These are phyloP conservation scores for Parthenolecanium corni DNA, from an alignment of 2,888 invertebrate species.

Conservation along the genomic window DNA sequence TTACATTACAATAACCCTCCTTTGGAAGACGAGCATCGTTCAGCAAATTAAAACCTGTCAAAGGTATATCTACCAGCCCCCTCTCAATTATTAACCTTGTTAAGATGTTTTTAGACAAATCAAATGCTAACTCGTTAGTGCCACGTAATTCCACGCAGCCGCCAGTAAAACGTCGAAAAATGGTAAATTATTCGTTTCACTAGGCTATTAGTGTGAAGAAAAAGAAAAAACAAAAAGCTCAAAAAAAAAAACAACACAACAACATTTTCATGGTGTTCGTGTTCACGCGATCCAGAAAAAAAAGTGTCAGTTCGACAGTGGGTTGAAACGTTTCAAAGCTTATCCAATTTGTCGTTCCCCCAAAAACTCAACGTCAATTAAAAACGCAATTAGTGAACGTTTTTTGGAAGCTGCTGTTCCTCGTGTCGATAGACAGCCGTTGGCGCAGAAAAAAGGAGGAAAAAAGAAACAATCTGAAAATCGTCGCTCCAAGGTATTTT, in stretches of 20 bases:
- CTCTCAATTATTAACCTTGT: too few relatives aligned
- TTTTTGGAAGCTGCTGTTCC: background rate
- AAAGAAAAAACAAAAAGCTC: background rate
- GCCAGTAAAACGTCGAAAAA: too few relatives aligned
- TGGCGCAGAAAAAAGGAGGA: too few relatives aligned
- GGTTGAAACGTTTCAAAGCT: conserved; percentile 15
- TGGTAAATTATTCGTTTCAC: background rate
- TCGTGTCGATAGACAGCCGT: too few relatives aligned
- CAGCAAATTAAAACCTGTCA: too few relatives aligned
- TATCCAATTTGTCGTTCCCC: conserved; percentile 20
- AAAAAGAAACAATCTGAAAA: background rate
- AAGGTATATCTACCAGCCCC: too few relatives aligned
- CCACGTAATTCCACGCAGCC: too few relatives aligned
- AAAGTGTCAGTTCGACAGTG: conserved; percentile 13
- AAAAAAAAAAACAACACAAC: background rate
- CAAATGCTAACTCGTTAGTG: too few relatives aligned
- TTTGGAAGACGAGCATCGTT: too few relatives aligned
- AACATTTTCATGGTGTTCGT: background rate
- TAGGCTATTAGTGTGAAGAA: background rate
- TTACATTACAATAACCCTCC: too few relatives aligned
- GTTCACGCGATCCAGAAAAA: background rate
- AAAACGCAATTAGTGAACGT: conserved; percentile 21
- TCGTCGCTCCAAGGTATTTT: conserved; percentile 5
- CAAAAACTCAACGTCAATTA: conserved; percentile 21
- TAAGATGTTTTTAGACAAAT: too few relatives aligned